Evolutionary conservation across 2,113 vertebrate genomes (phyloP).

Genomic region (Pycnonotus jocosus): DNA sequence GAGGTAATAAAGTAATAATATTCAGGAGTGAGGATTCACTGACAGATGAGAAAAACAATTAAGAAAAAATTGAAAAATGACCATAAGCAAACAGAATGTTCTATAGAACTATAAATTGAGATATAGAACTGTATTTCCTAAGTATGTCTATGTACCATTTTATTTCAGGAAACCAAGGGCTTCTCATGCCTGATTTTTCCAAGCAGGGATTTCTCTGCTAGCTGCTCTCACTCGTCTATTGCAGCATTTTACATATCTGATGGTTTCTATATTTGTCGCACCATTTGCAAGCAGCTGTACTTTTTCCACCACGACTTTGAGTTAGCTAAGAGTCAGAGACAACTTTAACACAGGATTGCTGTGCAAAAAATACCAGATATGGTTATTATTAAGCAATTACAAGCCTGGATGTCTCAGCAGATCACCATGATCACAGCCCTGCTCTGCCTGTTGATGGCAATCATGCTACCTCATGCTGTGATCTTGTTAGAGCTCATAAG

Average conservation of each 20-base stretch:
- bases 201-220: not conserved
- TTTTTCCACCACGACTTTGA: not conserved
- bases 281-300: not conserved
- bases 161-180: not conserved
- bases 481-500: slow-evolving; percentile 11
- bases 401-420: not conserved
- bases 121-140: not conserved
- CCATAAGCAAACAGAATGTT: not conserved
- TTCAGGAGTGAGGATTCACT: not conserved
- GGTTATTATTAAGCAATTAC: slow-evolving; percentile 11
- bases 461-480: not conserved
- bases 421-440: not conserved
- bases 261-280: not conserved
- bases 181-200: not conserved
- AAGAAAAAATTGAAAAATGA: not conserved
- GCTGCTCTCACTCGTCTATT: not conserved
- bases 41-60: not conserved
- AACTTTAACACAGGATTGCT: not conserved
- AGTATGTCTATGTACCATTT: not conserved
- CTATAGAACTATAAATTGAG: not conserved
- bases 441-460: not conserved
- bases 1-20: not conserved
- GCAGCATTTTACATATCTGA: not conserved
- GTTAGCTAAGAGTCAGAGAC: not conserved
- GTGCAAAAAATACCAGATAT: not conserved